Base-by-base conservation (phyloP, 2,113 vertebrate genomes). In the Rallus limicola region DNA sequence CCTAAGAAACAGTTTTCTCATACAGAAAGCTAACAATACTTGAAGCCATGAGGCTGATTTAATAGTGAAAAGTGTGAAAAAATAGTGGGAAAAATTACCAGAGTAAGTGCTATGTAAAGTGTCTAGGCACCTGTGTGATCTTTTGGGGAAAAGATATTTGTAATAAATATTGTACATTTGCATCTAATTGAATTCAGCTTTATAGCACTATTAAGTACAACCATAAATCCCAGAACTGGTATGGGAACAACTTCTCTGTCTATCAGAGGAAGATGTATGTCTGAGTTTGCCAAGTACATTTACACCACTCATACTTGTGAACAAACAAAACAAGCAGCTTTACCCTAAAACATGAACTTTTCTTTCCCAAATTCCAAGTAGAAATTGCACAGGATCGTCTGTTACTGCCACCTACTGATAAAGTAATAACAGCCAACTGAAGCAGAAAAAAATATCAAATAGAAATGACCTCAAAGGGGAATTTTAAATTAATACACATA, bases 381-480 rank as follows among this genome's bases (percentile, higher is more conserved):
- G 74, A 79, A 90, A 19, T 77, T 60, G 48, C 75, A 56, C 76
- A 93, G 50, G 40, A 50, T 90, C 77, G 9, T 96, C 92, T 86
- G 1, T 83, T 97, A 93, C 95, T 96, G 97, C 97, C 97, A 97
- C 82, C 97, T 97, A 80, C 93, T 91, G 96, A 81, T 63, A 9
- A 82, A 88, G 55, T 48, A 42, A 74, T 76, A 68, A 94, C n/a
- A 64, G 76, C 46, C 3, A 3, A 26, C 40, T 46, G 62, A 83
- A 75, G 60, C 8, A 42, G 21, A 33, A 70, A 77, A 9, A n/a
- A 28, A 5, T 0, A 5, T 29, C 53, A 78, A 28, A 48, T n/a
- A 33, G 40, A 25, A 85, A 48, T 17, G 4, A 58, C 55, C 29
- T 60, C 10, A 23, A 55, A 67, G 59, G 5, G 8, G 18, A 34